A percentile compares a stretch with the other conserved stretches of the same genome.
Evolutionary conservation across 2,888 invertebrate species (phyloP).

Genomic region (Drosophila meridiana): DNA sequence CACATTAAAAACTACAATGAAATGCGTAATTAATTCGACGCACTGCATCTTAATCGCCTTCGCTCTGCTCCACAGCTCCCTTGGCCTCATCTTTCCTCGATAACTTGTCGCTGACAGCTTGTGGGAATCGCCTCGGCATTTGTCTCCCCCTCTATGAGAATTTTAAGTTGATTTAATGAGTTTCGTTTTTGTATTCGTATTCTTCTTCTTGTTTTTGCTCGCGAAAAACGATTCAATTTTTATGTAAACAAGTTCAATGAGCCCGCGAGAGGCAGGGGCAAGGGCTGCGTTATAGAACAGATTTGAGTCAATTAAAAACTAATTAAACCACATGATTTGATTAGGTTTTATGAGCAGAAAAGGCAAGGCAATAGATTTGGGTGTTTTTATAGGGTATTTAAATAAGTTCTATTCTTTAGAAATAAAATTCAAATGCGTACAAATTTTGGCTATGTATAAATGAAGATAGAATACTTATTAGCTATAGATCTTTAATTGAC

Average conservation of each 20-base stretch:
- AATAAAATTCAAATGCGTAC: not conserved
- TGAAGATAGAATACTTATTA: not conserved
- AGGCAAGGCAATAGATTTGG: constrained; percentile 1
- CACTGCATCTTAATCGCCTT: constrained; percentile 65
- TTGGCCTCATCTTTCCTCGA: constrained; percentile 1
- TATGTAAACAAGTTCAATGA: constrained; percentile 68
- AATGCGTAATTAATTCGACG: constrained; percentile 71
- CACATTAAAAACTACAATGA: constrained; percentile 50
- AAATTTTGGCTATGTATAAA: not conserved
- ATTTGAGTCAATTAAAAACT: constrained; percentile 63
- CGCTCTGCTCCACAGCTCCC: constrained; percentile 4
- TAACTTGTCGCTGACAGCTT: constrained; percentile 42
- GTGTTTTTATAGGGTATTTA: not conserved
- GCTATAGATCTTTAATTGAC: not conserved
- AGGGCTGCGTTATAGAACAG: not conserved
- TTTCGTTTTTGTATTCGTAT: constrained; percentile 22
- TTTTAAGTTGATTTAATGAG: constrained; percentile 66
- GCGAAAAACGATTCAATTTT: constrained; percentile 63
- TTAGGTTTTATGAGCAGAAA: constrained; percentile 40
- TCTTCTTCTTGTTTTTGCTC: constrained; percentile 15
- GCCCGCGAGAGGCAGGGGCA: constrained; percentile 19
- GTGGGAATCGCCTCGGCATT: constrained; percentile 46
- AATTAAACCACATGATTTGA: constrained; percentile 65
- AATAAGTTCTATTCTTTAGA: not conserved
- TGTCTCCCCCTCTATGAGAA: constrained; percentile 46